Conservation (phyloP, 1,140 invertebrate genomes). For the Zophobas atratus region DNA sequence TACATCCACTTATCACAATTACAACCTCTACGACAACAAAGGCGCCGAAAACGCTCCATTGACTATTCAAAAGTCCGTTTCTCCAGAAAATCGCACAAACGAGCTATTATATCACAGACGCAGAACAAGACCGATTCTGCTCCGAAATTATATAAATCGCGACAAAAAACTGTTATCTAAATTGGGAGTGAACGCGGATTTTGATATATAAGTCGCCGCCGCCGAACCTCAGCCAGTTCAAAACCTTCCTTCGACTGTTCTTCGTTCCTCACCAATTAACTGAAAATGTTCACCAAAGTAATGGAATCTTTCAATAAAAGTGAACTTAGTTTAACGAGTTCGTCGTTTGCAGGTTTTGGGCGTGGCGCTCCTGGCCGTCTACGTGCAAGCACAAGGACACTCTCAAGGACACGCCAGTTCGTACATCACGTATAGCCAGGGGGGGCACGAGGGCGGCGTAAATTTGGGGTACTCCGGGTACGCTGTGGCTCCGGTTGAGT, state of each 20-base stretch:
- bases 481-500: not conserved
- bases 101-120: constrained; percentile 3
- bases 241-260: not conserved
- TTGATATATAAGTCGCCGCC: not conserved
- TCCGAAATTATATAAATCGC: not conserved
- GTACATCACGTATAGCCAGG: constrained; percentile 11
- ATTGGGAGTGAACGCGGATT: constrained; percentile 1
- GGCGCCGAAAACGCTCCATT: too few relatives aligned
- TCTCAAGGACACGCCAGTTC: not conserved
- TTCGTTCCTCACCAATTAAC: too few relatives aligned
- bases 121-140: too few relatives aligned
- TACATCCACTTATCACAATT: not conserved
- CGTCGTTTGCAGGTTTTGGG: not conserved
- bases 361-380: not conserved
- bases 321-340: not conserved
- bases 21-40: not conserved
- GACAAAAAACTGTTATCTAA: constrained; percentile 14
- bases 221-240: not conserved
- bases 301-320: too few relatives aligned
- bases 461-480: not conserved
- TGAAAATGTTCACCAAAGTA: constrained; percentile 6
- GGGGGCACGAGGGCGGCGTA: not conserved
- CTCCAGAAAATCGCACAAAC: too few relatives aligned
- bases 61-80: too few relatives aligned
- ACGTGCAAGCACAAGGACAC: not conserved